Base-by-base conservation (phyloP, 37 sponge, comb jelly and placozoan species). In the Dysidea cf. avara region DNA sequence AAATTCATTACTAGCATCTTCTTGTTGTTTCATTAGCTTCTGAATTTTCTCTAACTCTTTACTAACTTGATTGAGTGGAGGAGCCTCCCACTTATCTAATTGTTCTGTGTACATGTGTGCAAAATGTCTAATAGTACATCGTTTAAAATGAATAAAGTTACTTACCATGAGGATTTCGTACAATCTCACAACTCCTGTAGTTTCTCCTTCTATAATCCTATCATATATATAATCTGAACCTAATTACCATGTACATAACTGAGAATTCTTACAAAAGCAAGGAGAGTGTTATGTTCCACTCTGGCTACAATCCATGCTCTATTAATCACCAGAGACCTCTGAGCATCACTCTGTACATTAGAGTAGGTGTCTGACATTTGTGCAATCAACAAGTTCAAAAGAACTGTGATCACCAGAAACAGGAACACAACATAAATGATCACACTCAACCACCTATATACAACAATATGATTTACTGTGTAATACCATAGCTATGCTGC, bases 311-410 rank as follows among this genome's bases (percentile, higher is more conserved):
- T 88, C 84, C 75, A 78, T 13, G 89, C 89, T 18, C 89, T 69
- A 29, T 72, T 86, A 28, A 83, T 46, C 13, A 39, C 73, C 12
- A 88, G 75, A 24, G 87, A 80, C 35, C 83, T 30, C 75, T 88
- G 89, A 11, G 89, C 89, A 47, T 88, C 89, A 24, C 61, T 68
- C 76, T 83, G 84, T 30, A 88, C 89, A 58, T 69, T 88, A 20
- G 61, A 57, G 54, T 79, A 88, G 20, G 89, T 88, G 75, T 88
- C 89, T 24, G 66, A 43, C 83, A 88, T 76, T 54, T 87, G 80
- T 2, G 90, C 90, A 70, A 89, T 89, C 57, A 89, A 63, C 64
- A 89, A 33, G 75, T 89, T 89, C 26, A 89, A 73, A 46, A 89
- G 54, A n/a, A 89, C 67, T 18, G 84, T 85, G 24, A 79, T 72